Conservation (phyloP, 2,888 invertebrate species). For the Rugalucina vietnamica region DNA sequence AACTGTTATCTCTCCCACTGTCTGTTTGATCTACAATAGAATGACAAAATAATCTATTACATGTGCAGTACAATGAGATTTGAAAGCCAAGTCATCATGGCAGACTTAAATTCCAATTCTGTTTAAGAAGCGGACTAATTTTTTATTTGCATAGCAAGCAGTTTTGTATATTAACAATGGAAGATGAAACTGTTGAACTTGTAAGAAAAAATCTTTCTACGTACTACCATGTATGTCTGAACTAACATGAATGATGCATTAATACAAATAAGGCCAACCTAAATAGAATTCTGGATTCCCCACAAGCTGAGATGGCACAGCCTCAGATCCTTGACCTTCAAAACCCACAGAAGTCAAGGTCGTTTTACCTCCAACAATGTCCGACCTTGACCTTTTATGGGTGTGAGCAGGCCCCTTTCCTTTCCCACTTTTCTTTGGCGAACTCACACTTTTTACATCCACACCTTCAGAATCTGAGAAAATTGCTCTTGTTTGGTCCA, state of each 20-base stretch:
- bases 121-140: too few relatives aligned
- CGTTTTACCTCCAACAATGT: constrained; percentile 63
- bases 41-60: background rate
- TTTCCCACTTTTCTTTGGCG: constrained; percentile 32
- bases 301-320: background rate
- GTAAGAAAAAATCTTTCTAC: too few relatives aligned
- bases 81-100: too few relatives aligned
- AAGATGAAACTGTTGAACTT: too few relatives aligned
- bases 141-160: too few relatives aligned
- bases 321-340: background rate
- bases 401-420: constrained; percentile 52
- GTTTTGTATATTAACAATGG: too few relatives aligned
- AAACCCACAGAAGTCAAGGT: background rate
- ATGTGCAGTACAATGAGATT: too few relatives aligned
- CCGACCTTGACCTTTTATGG: constrained; percentile 76
- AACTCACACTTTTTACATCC: constrained; percentile 34
- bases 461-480: constrained; percentile 69
- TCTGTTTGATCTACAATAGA: constrained; percentile 19
- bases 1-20: constrained; percentile 44
- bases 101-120: too few relatives aligned
- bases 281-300: too few relatives aligned
- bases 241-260: too few relatives aligned
- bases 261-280: too few relatives aligned
- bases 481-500: constrained; percentile 35
- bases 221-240: too few relatives aligned